These are phyloP conservation scores for Hedya salicella DNA, from an alignment of 2,888 invertebrate species.

Conservation along the genomic window DNA sequence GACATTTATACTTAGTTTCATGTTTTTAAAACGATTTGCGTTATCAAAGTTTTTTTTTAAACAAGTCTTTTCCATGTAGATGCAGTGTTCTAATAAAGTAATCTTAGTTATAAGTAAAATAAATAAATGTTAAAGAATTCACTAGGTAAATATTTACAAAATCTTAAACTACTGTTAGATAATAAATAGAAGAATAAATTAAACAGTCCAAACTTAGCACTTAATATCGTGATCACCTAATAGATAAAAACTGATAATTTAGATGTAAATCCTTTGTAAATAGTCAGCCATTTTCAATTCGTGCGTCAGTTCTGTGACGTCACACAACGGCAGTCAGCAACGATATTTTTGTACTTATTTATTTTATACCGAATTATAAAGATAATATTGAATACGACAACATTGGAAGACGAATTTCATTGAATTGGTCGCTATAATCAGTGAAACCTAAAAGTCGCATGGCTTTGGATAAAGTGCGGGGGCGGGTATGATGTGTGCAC, in stretches of 20 bases:
- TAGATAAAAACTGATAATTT: constrained; percentile 46
- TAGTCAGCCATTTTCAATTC: constrained; percentile 41
- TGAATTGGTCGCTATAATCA: constrained; percentile 46
- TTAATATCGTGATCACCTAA: constrained; percentile 57
- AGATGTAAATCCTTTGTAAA: constrained; percentile 44
- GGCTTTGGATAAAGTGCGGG: no score
- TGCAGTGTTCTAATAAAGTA: constrained; percentile 26
- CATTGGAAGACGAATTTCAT: constrained; percentile 55
- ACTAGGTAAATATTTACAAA: constrained; percentile 79
- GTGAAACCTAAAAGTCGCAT: constrained; percentile 5
- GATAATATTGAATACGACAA: constrained; percentile 48
- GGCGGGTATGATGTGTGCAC: no score
- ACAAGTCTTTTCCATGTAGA: constrained; percentile 41
- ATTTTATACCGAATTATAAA: constrained; percentile 47
- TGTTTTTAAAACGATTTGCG: no score
- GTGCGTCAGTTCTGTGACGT: neutral
- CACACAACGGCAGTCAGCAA: neutral
- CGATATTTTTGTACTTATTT: constrained; percentile 55
- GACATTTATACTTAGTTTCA: no score
- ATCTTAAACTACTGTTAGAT: constrained; percentile 62
- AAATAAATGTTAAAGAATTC: constrained; percentile 56
- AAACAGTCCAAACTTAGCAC: constrained; percentile 65
- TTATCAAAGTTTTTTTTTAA: neutral
- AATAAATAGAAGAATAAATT: constrained; percentile 80
- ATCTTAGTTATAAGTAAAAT: constrained; percentile 31